Conservation (phyloP, 2,888 invertebrate species). For the Heliconius ismenius region DNA sequence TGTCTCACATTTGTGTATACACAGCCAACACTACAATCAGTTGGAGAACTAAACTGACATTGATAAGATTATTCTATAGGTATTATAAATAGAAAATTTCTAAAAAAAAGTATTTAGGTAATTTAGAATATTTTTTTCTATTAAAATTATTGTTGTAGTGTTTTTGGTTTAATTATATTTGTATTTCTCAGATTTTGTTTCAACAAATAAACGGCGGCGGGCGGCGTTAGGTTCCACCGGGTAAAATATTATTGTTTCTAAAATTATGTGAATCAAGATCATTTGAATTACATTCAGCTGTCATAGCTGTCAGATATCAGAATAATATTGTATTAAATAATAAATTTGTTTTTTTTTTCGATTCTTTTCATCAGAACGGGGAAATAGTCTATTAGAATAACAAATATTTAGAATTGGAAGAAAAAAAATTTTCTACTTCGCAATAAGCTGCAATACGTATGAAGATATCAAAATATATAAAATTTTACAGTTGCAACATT, state of each 20-base stretch:
- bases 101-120: neutral
- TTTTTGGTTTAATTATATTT: too few relatives aligned
- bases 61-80: conserved; percentile 25
- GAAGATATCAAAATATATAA: neutral
- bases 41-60: conserved; percentile 18
- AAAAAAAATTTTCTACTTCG: neutral
- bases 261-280: too few relatives aligned
- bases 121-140: neutral
- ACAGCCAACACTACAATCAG: conserved; percentile 33
- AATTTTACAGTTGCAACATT: neutral
- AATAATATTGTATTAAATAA: too few relatives aligned
- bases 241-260: neutral
- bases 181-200: too few relatives aligned
- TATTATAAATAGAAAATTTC: neutral
- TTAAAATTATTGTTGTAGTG: too few relatives aligned
- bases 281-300: neutral
- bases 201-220: neutral
- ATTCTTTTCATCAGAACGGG: too few relatives aligned
- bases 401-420: too few relatives aligned
- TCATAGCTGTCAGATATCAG: too few relatives aligned
- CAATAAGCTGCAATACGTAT: neutral
- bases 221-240: neutral
- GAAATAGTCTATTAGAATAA: too few relatives aligned
- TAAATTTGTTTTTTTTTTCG: too few relatives aligned
- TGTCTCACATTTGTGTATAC: conserved; percentile 36